Evolutionary conservation across 1,140 invertebrate genomes (phyloP), one percentile per base, ranked within the genome.

Genomic region (Zaprionus capensis): DNA sequence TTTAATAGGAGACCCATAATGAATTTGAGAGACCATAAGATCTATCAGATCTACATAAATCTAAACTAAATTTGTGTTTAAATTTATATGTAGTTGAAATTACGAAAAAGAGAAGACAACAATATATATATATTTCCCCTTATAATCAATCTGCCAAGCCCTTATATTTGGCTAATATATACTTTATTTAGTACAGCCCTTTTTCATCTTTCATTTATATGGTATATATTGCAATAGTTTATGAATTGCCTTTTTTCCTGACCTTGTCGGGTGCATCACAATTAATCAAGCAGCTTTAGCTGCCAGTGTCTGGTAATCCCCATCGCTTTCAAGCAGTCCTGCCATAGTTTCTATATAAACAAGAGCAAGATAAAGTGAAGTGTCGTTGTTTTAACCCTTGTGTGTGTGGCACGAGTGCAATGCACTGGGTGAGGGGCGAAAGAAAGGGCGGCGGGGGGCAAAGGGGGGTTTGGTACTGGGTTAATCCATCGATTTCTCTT

Each of bases 401-500:
- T n/a, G 38, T 38, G 38, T 41, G 38, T 2, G 38, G 36, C 36
- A 38, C 28, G 56, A 63, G 66, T 56, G 58, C 38, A 57, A 49
- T 57, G 49, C 66, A 51, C 58, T 22, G 11, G 58, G 17, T 4
- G 14, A 15, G 55, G 58, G n/a, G 64, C n/a, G 41, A 34, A 41
- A 20, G 9, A 31, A 31, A 2, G 0, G 9, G 9, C 0, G 31
- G 31, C 5, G 24, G 24, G 24, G 24, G 0, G 24, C 24, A 26
- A 26, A 9, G 9, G 9, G 26, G 69, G 62, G 58, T 15, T 41
- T 41, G 36, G 7, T 31, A 53, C 53, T 58, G 36, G 49, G 56
- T 41, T 85, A 84, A 81, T 86, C 70, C 80, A 83, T 83, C 81
- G 79, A 85, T 84, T 85, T 74, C 69, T 74, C 69, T 78, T 78